These are phyloP conservation scores for Torymus tubicola DNA, from an alignment of 2,888 invertebrate genomes.

Conservation along the genomic window DNA sequence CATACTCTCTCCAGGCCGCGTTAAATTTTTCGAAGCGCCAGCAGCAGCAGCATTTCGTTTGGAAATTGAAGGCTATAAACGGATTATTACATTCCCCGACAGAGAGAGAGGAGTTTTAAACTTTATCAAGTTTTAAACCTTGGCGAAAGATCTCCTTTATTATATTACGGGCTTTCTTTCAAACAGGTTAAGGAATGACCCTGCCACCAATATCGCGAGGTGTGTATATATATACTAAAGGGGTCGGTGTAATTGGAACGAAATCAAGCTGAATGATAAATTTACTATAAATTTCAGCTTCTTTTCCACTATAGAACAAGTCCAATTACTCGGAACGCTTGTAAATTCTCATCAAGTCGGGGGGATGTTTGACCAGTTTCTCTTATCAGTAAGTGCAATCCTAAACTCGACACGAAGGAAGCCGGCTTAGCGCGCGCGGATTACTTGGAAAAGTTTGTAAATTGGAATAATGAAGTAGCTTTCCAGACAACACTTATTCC, in stretches of 20 bases:
- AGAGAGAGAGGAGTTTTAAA: neutral
- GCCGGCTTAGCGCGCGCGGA: neutral
- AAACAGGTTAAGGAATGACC: no score
- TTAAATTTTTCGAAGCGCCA: no score
- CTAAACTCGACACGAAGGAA: neutral
- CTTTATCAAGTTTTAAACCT: no score
- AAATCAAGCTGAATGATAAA: neutral
- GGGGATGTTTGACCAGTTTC: conserved; percentile 33
- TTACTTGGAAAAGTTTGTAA: conserved; percentile 12
- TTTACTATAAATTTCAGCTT: conserved; percentile 23
- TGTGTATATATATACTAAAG: no score
- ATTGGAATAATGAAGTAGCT: conserved; percentile 6
- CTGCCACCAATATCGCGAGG: no score
- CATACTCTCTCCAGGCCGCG: no score
- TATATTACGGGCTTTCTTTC: no score
- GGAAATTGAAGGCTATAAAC: no score
- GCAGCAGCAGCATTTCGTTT: no score
- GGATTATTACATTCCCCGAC: neutral
- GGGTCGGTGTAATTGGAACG: neutral
- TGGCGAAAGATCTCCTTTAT: no score
- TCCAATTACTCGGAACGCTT: conserved; percentile 37
- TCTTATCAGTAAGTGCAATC: conserved; percentile 15
- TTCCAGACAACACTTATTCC: no score
- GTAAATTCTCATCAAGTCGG: conserved; percentile 27
- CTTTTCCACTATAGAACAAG: neutral